Percentiles rank a stretch among this genome's conserved stretches.
Conservation (phyloP, 2,888 invertebrate species). For the Sesamia inferens region DNA sequence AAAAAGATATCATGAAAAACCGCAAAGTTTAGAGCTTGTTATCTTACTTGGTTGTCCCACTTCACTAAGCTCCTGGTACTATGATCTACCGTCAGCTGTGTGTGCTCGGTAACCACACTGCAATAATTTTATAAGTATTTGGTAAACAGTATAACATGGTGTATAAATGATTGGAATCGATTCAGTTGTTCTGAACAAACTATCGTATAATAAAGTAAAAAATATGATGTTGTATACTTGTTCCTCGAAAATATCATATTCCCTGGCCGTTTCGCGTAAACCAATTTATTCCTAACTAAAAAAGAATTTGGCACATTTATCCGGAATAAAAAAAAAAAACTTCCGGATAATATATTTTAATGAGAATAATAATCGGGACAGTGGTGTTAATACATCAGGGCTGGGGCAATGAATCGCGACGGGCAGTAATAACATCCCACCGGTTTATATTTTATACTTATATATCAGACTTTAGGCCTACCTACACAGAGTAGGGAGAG, state of each 20-base stretch:
- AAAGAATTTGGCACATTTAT: conserved; percentile 27
- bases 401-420: conserved; percentile 65
- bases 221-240: not conserved
- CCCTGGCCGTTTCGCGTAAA: not conserved
- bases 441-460: conserved; percentile 66
- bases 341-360: conserved; percentile 52
- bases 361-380: conserved; percentile 45
- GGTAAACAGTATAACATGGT: too few species aligned
- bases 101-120: too few species aligned
- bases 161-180: too few species aligned
- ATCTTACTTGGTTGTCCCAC: too few species aligned
- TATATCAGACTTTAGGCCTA: conserved; percentile 59
- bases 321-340: conserved; percentile 2
- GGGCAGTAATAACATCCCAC: conserved; percentile 67
- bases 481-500: conserved; percentile 36
- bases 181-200: too few species aligned
- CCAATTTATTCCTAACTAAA: conserved; percentile 17
- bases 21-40: too few species aligned
- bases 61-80: too few species aligned
- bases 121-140: too few species aligned
- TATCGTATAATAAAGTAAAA: too few species aligned
- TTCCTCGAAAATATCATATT: not conserved
- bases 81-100: too few species aligned
- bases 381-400: conserved; percentile 61
- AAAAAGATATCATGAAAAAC: too few species aligned